These are phyloP conservation scores for Zaprionus ornatus DNA, from an alignment of 1,140 invertebrate species.

Conservation along the genomic window DNA sequence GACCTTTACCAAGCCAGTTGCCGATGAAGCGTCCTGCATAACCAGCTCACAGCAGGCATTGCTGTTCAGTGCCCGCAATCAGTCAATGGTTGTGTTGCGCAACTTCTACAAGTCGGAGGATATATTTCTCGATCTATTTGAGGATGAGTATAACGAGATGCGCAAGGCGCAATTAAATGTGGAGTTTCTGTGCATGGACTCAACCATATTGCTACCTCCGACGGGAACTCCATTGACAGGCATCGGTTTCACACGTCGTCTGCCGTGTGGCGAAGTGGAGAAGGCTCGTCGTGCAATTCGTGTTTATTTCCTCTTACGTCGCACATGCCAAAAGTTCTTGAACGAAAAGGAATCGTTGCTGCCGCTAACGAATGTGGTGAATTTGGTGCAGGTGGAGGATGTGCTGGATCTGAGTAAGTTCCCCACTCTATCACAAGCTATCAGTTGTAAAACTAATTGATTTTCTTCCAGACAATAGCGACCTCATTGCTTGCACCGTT, in stretches of 20 bases:
- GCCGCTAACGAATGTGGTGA: constrained; percentile 95
- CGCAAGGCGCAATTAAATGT: constrained; percentile 94
- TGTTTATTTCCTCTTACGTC: constrained; percentile 96
- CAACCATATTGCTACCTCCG: constrained; percentile 97
- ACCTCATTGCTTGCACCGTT: constrained; percentile 98
- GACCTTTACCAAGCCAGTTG: constrained; percentile 85
- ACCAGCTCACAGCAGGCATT: constrained; percentile 84
- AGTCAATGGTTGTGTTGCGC: constrained; percentile 93
- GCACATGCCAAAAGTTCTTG: constrained; percentile 91
- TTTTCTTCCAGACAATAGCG: constrained; percentile 93
- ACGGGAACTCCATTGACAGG: constrained; percentile 98
- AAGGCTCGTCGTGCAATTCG: constrained; percentile 95
- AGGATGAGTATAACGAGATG: constrained; percentile 98
- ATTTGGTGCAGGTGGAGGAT: constrained; percentile 95
- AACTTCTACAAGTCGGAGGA: constrained; percentile 99
- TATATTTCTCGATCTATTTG: constrained; percentile 99
- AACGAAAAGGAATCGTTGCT: constrained; percentile 94
- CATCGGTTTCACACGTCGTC: constrained; percentile 96
- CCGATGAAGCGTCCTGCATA: constrained; percentile 84
- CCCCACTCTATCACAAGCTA: neutral
- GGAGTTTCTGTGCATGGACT: constrained; percentile 97
- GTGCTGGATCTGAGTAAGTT: constrained; percentile 95
- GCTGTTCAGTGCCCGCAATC: constrained; percentile 89
- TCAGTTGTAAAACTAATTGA: neutral
- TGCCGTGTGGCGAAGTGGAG: constrained; percentile 98